Percentiles rank a stretch among this genome's conserved stretches.
phyloP scores from a whole-genome alignment of 2,797 vertebrate genomes.

The Halcyon smyrnensis region DNA sequence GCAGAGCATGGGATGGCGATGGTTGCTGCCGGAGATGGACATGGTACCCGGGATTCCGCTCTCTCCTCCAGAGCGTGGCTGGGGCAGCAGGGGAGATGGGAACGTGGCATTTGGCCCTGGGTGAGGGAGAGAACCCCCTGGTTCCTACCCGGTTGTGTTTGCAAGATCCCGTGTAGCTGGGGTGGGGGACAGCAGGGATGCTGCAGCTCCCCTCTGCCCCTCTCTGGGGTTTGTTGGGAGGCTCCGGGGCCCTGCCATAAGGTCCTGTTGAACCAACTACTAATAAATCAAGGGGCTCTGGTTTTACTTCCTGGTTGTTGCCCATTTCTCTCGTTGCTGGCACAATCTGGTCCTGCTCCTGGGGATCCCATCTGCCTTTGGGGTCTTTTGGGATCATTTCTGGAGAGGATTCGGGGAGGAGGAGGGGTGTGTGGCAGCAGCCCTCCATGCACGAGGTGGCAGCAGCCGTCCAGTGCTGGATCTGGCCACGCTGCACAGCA shows the following conservation, averaged over 20 bases:
- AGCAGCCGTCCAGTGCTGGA: conserved; percentile 19
- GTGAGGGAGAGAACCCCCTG: neutral
- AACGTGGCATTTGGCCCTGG: rapidly evolving
- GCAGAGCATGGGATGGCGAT: neutral
- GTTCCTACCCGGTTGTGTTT: neutral
- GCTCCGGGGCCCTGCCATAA: conserved; percentile 56
- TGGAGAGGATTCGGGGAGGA: neutral
- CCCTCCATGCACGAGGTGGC: conserved; percentile 44
- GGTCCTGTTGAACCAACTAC: conserved; percentile 73
- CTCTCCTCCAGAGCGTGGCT: rapidly evolving
- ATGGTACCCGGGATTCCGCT: neutral
- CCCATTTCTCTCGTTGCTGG: neutral
- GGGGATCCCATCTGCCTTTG: neutral
- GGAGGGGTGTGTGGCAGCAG: neutral
- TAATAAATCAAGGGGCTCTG: conserved; percentile 80
- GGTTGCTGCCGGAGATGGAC: rapidly evolving
- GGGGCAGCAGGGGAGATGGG: neutral
- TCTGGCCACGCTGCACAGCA: rapidly evolving
- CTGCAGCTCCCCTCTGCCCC: conserved; percentile 34
- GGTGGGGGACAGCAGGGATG: neutral
- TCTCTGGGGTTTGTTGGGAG: conserved; percentile 31
- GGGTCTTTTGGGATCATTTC: neutral
- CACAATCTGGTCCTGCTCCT: neutral
- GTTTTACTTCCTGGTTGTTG: conserved; percentile 64
- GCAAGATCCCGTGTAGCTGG: conserved; percentile 60